These are phyloP conservation scores for Cyrtorhinus lividipennis DNA, from an alignment of 1,140 invertebrate genomes.

Conservation along the genomic window DNA sequence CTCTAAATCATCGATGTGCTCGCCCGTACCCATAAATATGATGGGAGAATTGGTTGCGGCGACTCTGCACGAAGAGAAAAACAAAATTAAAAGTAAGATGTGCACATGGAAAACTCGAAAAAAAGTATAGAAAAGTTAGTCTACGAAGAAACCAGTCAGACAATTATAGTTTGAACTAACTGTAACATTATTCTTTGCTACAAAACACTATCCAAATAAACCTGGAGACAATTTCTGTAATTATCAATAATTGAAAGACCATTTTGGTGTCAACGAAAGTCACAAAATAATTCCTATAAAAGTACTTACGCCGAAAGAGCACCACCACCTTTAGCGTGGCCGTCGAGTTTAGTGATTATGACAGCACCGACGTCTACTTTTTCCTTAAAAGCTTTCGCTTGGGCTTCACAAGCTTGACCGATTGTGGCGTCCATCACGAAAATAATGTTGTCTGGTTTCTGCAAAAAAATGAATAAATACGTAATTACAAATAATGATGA, in stretches of 20 bases:
- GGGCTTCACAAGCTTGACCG: conserved; percentile 96
- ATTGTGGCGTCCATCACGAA: conserved; percentile 99
- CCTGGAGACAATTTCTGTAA: too few relatives aligned
- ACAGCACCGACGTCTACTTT: conserved; percentile 99
- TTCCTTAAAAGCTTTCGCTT: conserved; percentile 95
- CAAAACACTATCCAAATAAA: too few relatives aligned
- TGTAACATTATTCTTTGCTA: too few relatives aligned
- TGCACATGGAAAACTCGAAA: background rate
- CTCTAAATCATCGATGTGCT: conserved; percentile 99
- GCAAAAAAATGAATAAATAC: conserved; percentile 26
- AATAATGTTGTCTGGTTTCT: conserved; percentile 93
- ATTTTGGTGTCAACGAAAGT: too few relatives aligned
- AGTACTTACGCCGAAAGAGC: conserved; percentile 87
- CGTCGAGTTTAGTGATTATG: conserved; percentile 98
- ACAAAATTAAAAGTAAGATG: conserved; percentile 7
- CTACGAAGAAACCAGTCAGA: too few relatives aligned
- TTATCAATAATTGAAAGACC: too few relatives aligned
- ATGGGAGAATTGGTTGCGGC: conserved; percentile 98
- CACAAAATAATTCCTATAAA: conserved; percentile 25
- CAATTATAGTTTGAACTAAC: too few relatives aligned
- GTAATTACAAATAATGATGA: too few relatives aligned
- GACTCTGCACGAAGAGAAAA: conserved; percentile 50
- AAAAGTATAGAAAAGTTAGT: too few relatives aligned
- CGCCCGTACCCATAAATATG: conserved; percentile 98
- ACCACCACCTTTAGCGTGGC: conserved; percentile 98